A percentile compares a stretch with the other conserved stretches of the same genome.
These are phyloP conservation scores for Leucania comma DNA, from an alignment of 2,888 invertebrate genomes.

Conservation along the genomic window DNA sequence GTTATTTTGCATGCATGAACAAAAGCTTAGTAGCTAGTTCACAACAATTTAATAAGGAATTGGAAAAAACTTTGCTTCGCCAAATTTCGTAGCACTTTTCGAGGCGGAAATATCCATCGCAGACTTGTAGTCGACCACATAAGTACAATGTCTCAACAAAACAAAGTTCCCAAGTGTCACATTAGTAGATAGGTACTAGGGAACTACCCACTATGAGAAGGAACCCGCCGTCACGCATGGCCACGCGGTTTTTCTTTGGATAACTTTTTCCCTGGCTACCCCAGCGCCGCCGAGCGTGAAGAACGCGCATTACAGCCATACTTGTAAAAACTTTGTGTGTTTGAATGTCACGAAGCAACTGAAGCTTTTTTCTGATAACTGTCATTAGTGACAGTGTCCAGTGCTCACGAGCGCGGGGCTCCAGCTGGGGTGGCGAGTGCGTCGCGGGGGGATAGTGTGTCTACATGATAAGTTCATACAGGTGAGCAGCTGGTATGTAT, in stretches of 20 bases:
- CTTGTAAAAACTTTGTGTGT: conserved; percentile 35
- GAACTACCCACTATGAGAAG: conserved; percentile 7
- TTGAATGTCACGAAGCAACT: conserved; percentile 44
- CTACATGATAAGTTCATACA: background rate
- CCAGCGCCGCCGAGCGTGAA: conserved; percentile 48
- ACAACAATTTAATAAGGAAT: background rate
- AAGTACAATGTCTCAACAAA: background rate
- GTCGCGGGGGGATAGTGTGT: background rate
- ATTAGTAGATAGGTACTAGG: conserved; percentile 7
- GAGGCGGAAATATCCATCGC: conserved; percentile 20
- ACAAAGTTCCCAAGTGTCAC: conserved; percentile 16
- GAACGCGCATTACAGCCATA: conserved; percentile 34
- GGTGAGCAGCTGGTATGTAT: background rate
- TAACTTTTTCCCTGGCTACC: conserved; percentile 37
- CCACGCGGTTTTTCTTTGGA: conserved; percentile 31
- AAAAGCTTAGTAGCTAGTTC: background rate
- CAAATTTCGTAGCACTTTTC: conserved; percentile 36
- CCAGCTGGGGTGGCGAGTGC: background rate
- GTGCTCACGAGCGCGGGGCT: background rate
- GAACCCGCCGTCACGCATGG: conserved; percentile 39
- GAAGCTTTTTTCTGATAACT: conserved; percentile 19
- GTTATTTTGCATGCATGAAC: background rate
- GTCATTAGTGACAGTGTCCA: conserved; percentile 15
- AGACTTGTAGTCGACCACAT: background rate
- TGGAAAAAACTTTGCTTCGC: conserved; percentile 26